Conservation (phyloP, 2,888 invertebrate genomes). For the Odiellus spinosus region DNA sequence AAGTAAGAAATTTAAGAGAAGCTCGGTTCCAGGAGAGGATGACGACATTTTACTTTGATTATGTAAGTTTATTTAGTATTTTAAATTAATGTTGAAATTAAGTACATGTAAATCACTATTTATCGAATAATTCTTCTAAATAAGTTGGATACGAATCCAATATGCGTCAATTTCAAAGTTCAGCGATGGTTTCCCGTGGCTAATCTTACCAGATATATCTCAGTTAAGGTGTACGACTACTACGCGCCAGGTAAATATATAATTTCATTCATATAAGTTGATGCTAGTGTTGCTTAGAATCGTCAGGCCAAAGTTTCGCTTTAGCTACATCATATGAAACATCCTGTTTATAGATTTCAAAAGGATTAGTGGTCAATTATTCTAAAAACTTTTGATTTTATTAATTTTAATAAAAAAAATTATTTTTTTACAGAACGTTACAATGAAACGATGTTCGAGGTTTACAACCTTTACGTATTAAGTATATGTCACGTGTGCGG, state of each 20-base stretch:
- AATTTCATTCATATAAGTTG: too few species aligned
- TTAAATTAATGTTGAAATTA: too few species aligned
- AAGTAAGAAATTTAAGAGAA: constrained; percentile 62
- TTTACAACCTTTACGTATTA: constrained; percentile 63
- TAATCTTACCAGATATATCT: constrained; percentile 31
- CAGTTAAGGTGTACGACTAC: constrained; percentile 32
- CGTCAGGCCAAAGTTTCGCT: not conserved
- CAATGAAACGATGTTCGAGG: constrained; percentile 79
- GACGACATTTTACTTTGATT: constrained; percentile 83
- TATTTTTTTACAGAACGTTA: constrained; percentile 53
- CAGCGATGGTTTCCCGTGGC: constrained; percentile 33
- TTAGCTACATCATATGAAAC: not conserved
- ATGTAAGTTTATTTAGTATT: constrained; percentile 43
- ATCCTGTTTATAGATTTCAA: not conserved
- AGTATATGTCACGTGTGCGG: constrained; percentile 90
- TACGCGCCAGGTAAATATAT: constrained; percentile 31
- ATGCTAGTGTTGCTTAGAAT: too few species aligned
- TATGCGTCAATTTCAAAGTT: constrained; percentile 31
- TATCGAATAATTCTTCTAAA: too few species aligned
- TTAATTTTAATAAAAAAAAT: too few species aligned
- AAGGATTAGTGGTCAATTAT: too few species aligned
- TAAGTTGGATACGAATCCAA: constrained; percentile 27
- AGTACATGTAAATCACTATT: too few species aligned
- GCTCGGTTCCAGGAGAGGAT: constrained; percentile 66
- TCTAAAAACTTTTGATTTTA: too few species aligned